Base-by-base conservation (phyloP, 1,140 invertebrate genomes). In the Bacillus rossius region DNA sequence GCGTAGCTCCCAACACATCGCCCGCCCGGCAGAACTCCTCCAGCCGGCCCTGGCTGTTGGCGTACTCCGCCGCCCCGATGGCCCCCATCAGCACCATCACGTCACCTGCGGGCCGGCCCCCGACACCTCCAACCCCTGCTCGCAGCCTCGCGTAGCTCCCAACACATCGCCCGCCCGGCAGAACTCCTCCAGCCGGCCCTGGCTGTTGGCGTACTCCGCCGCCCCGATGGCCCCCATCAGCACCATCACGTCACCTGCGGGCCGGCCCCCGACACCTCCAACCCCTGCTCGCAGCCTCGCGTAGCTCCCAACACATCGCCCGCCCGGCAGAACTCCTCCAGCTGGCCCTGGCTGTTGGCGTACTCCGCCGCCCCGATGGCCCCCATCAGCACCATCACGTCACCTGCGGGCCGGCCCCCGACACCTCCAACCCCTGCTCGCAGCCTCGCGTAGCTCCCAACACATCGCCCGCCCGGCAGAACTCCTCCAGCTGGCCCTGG, bases 291-390 rank as follows among this genome's bases (percentile, higher is more conserved):
- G n/a, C 10, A n/a, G n/a, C n/a, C n/a, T n/a, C n/a, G n/a, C n/a
- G n/a, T n/a, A n/a, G n/a, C n/a, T n/a, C n/a, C n/a, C n/a, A n/a
- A n/a, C n/a, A n/a, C n/a, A n/a, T n/a, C n/a, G n/a, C n/a, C n/a
- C n/a, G n/a, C n/a, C n/a, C n/a, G n/a, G 69, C 93, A 97, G 71
- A 94, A 95, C 20, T 80, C 67, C 5, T 80, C 69, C 17, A 88
- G 67, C 67, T 84, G 78, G 60, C 84, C 80, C 57, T 83, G 78
- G 0, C 75, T 74, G 45, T 80, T 77, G 0, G 85, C 84, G 67
- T 82, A 87, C 68, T 96, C 94, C 13, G 90, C 88, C 0, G 89
- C 88, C 8, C 92, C 92, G 0, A 98, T 84, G 0, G 92, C 91
- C 62, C 86, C 81, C 16, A 99, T 71, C 3, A 99, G 72, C 1